phyloP scores from a whole-genome alignment of 2,888 invertebrate species.

The Cylloceria caligata region DNA sequence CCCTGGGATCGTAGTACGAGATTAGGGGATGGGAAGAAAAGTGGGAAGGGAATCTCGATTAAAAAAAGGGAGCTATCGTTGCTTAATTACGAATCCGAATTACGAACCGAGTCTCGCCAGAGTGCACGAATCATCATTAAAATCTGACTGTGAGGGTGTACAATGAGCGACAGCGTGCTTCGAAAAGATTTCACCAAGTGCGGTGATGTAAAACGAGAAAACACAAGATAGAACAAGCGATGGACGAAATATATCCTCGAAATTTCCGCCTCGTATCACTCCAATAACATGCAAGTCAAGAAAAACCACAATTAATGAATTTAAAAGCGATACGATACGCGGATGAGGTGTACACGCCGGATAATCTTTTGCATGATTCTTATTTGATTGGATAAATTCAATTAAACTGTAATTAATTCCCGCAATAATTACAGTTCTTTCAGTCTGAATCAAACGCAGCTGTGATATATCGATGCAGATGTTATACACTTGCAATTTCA shows the following conservation, averaged over 20 bases:
- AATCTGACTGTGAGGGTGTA: constrained; percentile 30
- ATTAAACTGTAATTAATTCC: background rate
- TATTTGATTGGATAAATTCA: background rate
- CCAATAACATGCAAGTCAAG: background rate
- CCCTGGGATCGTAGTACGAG: constrained; percentile 13
- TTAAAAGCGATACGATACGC: background rate
- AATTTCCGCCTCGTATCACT: background rate
- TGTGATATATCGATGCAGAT: background rate
- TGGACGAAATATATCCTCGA: background rate
- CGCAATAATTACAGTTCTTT: background rate
- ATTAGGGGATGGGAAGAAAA: background rate
- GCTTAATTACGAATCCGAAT: constrained; percentile 53
- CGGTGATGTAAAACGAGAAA: constrained; percentile 9
- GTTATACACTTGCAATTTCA: background rate
- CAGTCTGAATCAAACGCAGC: background rate
- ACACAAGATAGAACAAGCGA: background rate
- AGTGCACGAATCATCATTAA: constrained; percentile 50
- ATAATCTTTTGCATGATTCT: background rate
- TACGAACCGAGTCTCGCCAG: too few species aligned
- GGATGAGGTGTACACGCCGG: background rate
- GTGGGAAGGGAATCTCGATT: constrained; percentile 11
- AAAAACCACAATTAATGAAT: background rate
- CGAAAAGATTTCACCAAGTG: background rate
- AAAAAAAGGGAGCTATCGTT: constrained; percentile 39
- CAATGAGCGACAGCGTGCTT: background rate